These are phyloP conservation scores for Pachyrhynchus sulphureomaculatus DNA, from an alignment of 1,140 invertebrate genomes.

Conservation along the genomic window DNA sequence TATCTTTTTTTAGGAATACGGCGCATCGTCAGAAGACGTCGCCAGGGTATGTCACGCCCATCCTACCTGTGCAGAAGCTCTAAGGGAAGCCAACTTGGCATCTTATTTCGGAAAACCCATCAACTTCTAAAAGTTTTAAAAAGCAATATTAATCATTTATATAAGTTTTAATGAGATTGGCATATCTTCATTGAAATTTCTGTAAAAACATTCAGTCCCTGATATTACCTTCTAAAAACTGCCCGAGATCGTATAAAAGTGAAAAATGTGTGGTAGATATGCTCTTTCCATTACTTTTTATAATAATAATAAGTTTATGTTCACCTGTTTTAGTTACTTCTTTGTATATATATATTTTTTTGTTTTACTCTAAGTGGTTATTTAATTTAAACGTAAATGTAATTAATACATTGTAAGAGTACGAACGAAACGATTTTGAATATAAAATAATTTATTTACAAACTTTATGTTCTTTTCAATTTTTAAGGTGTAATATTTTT, in stretches of 20 bases:
- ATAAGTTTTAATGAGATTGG: too few species aligned
- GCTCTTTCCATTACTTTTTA: not conserved
- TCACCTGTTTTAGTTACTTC: not conserved
- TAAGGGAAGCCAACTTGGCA: constrained; percentile 94
- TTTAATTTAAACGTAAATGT: constrained; percentile 4
- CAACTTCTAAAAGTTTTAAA: constrained; percentile 76
- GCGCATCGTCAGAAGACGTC: constrained; percentile 96
- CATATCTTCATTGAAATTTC: too few species aligned
- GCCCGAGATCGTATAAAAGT: too few species aligned
- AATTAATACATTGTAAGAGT: not conserved
- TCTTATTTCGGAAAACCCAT: constrained; percentile 98
- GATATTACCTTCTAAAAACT: too few species aligned
- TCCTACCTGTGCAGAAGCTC: constrained; percentile 97
- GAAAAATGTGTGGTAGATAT: too few species aligned
- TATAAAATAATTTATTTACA: constrained; percentile 7
- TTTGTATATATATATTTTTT: constrained; percentile 1
- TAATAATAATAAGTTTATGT: not conserved
- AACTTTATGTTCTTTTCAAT: too few species aligned
- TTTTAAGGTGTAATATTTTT: too few species aligned
- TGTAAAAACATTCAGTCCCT: too few species aligned
- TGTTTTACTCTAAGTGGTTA: not conserved
- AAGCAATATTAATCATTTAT: too few species aligned
- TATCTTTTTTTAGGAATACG: constrained; percentile 84
- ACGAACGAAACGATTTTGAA: not conserved
- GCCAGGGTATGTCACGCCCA: constrained; percentile 98